Percentiles rank a stretch among this genome's conserved stretches.
phyloP scores from a whole-genome alignment of 2,113 vertebrate species.

The Cololabis saira region DNA sequence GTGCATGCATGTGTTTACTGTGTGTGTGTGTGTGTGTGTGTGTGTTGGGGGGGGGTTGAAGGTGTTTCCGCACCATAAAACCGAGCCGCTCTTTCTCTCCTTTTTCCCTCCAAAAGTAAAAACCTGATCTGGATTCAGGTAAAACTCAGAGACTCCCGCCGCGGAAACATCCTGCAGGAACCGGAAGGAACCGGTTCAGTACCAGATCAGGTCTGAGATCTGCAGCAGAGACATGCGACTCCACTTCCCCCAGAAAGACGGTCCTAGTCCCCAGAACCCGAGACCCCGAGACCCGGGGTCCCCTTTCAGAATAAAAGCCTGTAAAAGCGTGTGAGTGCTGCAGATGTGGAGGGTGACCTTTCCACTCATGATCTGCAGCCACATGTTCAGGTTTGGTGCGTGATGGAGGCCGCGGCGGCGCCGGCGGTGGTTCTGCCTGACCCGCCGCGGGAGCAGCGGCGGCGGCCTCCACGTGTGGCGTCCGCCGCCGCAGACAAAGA shows the following conservation, averaged over 20 bases:
- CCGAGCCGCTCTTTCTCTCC: conserved; percentile 15
- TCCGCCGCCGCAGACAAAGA: conserved; percentile 62
- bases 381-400: not conserved
- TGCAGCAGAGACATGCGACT: too few species aligned
- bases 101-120: not conserved
- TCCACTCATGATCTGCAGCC: conserved; percentile 17
- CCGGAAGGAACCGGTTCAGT: not conserved
- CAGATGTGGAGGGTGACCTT: conserved; percentile 32
- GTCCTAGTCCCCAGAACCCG: too few species aligned
- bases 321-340: not conserved
- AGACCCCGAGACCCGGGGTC: not conserved
- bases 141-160: too few species aligned
- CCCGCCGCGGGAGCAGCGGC: not conserved
- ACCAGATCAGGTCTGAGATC: too few species aligned
- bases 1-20: too few species aligned
- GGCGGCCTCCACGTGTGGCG: too few species aligned
- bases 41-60: not conserved
- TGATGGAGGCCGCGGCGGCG: not conserved
- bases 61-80: conserved; percentile 47
- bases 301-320: conserved; percentile 29
- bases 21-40: not conserved
- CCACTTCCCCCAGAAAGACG: too few species aligned
- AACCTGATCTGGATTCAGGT: conserved; percentile 18
- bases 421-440: not conserved
- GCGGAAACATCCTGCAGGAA: conserved; percentile 3